Base-by-base conservation (phyloP, 2,797 vertebrate species). In the Denticeps clupeoides region DNA sequence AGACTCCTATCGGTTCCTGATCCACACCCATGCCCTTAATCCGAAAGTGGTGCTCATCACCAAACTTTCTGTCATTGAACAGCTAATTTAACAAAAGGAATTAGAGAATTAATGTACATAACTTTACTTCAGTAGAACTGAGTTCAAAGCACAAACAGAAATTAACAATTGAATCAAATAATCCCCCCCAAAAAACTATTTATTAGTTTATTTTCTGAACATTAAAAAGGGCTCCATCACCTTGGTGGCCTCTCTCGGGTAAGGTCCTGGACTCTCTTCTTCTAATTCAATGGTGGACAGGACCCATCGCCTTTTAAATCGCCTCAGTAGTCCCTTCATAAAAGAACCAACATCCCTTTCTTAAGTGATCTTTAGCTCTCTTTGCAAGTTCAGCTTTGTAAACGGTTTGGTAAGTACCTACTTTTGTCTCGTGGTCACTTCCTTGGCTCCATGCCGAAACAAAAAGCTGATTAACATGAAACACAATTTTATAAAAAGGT, bases 281-380 rank as follows among this genome's bases (percentile, higher is more conserved):
- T 48, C 8, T 7, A 93, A 0, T 7, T 86, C 75, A 48, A 90
- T 67, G 1, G 84, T 86, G n/a, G 80, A 84, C 49, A 91, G 57
- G 33, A 89, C 49, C 89, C 89, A 90, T 57, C 82, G 70, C 68
- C 87, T 85, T 67, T 89, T 90, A 27, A 69, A 55, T 9, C 80
- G 70, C 7, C 6, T 15, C 6, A 89, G 68, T 27, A 75, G 26
- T 9, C 81, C 74, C 83, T 86, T 57, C 44, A 3, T 58, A 21
- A 35, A 3, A 7, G n/a, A 15, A 13, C 8, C n/a, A 7, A 15
- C 40, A 4, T 5, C 32, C 32, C n/a, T 32, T 13, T 12, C 2
- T n/a, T n/a, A n/a, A n/a, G n/a, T n/a, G n/a, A n/a, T n/a, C n/a
- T n/a, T n/a, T n/a, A n/a, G n/a, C n/a, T n/a, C n/a, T n/a, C n/a